Evolutionary conservation across 2,797 vertebrate species (phyloP), one percentile per base, ranked within the genome.

Genomic region (Naso thynnoides): DNA sequence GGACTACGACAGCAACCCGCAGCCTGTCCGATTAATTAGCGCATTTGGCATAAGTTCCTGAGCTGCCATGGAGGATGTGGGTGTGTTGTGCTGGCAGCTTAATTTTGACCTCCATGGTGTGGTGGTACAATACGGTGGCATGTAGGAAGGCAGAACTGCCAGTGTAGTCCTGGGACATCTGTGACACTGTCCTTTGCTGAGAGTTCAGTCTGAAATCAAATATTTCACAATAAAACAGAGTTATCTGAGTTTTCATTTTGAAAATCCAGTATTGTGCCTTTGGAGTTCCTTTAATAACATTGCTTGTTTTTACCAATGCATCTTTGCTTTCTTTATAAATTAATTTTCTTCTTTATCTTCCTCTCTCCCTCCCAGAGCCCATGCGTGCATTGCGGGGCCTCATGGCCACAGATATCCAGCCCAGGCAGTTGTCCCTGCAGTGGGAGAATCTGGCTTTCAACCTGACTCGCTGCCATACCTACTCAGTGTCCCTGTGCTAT

Each of bases 371-470:
- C 58, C 0, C 90, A 99, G 98, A 99, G 82, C 98, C 98, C 41
- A 98, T 98, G 97, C 90, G 97, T 53, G 94, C 97, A 8, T 92
- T 97, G 66, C 96, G 97, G 63, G 97, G 96, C 61, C 90, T 99
- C 68, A 93, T 92, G 0, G 95, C 97, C 23, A 94, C 95, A 0
- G 97, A 98, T 79, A 95, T 98, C 91, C 97, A 98, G 91, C 91
- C 98, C 66, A 94, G 98, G 45, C 97, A 99, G 91, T 89, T 99
- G 92, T 95, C 96, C 0, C 82, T 99, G 83, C 96, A 97, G 92
- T 99, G 98, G 98, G 98, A 99, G 81, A 95, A 95, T 0, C 87
- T 98, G 91, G 98, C 96, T 58, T 99, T 98, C 93, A 99, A 99
- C 62, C 93, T 99, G 94, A 99, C 97, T 0, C 97, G 98, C 33